Conservation (phyloP, 1,140 invertebrate species). For the Panagrolaimus sp. region DNA sequence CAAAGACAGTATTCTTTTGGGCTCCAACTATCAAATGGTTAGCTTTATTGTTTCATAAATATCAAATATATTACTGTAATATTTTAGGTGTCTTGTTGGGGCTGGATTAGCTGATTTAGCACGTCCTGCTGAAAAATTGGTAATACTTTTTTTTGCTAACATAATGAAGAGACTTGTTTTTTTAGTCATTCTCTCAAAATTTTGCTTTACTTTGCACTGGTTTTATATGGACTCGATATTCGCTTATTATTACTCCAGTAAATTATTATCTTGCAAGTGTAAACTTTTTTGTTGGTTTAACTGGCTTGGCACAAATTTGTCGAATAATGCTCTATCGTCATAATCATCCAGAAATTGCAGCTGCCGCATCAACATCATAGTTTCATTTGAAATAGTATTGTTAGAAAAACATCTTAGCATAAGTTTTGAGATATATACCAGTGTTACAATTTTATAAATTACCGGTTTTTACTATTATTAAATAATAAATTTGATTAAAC, state of each 20-base stretch:
- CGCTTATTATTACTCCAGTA: conserved; percentile 80
- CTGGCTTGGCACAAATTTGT: conserved; percentile 74
- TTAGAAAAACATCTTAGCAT: background rate
- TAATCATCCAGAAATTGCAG: conserved; percentile 18
- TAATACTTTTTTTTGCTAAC: conserved; percentile 68
- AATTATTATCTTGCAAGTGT: conserved; percentile 85
- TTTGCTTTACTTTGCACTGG: conserved; percentile 71
- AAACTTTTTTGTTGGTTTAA: conserved; percentile 80
- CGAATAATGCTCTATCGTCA: conserved; percentile 63
- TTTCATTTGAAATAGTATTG: background rate
- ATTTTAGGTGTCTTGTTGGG: conserved; percentile 64
- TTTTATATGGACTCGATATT: conserved; percentile 69
- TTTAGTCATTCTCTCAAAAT: conserved; percentile 31
- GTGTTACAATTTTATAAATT: too few species aligned
- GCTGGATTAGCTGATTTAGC: conserved; percentile 84
- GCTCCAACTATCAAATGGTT: conserved; percentile 43
- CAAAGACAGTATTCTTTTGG: conserved; percentile 61
- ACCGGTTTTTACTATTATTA: too few species aligned
- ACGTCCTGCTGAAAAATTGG: conserved; percentile 77
- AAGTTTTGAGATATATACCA: too few species aligned
- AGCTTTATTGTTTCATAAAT: too few species aligned
- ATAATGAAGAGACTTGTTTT: conserved; percentile 21
- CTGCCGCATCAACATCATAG: background rate
- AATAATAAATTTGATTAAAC: too few species aligned
- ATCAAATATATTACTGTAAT: too few species aligned